Conservation (phyloP, 2,113 vertebrate genomes). For the Pachypanchax playfairii region DNA sequence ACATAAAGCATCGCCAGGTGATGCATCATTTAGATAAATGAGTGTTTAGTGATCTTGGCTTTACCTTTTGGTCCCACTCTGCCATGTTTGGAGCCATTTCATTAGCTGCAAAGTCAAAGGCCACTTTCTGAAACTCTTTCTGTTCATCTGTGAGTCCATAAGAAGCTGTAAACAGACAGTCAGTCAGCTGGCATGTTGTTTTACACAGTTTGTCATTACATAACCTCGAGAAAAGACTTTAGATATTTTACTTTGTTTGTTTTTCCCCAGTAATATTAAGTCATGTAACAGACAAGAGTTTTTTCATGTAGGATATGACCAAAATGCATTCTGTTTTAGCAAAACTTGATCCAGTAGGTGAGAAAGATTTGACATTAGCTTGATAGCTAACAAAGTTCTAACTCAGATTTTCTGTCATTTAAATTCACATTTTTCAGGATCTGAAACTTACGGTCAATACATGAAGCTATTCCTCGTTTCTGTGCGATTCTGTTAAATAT, state of each 20-base stretch:
- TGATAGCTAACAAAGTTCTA: neutral
- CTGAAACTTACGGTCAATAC: slow-evolving; percentile 79
- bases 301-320: no score
- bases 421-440: neutral
- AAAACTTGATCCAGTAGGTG: neutral
- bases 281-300: no score
- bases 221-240: no score
- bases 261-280: no score
- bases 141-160: slow-evolving; percentile 91
- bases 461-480: slow-evolving; percentile 73
- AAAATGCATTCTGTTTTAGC: no score
- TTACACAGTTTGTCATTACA: neutral
- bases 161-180: slow-evolving; percentile 77
- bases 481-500: slow-evolving; percentile 39
- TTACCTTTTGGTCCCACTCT: slow-evolving; percentile 96
- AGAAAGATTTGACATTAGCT: no score
- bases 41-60: no score
- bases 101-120: slow-evolving; percentile 92
- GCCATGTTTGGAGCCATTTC: slow-evolving; percentile 97
- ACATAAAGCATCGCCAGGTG: no score
- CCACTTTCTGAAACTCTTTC: slow-evolving; percentile 95
- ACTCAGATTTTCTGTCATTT: neutral
- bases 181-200: neutral
- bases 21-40: no score
- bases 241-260: no score